Evolutionary conservation across 2,113 vertebrate genomes (phyloP).

Genomic region (Semicossyphus pulcher): DNA sequence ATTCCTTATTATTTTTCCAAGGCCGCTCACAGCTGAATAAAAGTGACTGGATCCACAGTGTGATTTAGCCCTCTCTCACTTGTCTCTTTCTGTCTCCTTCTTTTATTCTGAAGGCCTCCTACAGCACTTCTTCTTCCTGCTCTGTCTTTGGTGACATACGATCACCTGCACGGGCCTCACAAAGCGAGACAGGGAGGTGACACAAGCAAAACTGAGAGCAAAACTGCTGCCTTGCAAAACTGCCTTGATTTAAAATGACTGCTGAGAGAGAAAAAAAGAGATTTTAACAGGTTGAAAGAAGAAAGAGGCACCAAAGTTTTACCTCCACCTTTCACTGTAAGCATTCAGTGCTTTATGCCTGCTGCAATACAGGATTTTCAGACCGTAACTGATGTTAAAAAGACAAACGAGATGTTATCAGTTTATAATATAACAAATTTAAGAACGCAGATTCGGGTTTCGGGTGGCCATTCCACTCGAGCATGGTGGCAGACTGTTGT

Average conservation of each 20-base stretch:
- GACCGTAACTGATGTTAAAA: too few relatives aligned
- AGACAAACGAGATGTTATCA: too few relatives aligned
- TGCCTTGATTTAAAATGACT: constrained; percentile 20
- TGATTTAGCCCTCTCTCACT: not conserved
- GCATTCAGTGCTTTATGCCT: not conserved
- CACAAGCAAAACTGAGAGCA: not conserved
- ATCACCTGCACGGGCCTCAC: constrained; percentile 7
- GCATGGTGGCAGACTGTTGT: too few relatives aligned
- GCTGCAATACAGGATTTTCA: too few relatives aligned
- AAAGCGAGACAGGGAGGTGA: not conserved
- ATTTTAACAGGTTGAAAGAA: not conserved
- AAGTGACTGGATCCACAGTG: not conserved
- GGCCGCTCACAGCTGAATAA: constrained; percentile 3
- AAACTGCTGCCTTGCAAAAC: not conserved
- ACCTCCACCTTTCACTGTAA: not conserved
- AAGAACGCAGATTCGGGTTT: too few relatives aligned
- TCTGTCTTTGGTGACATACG: not conserved
- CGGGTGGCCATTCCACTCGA: too few relatives aligned
- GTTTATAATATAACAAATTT: too few relatives aligned
- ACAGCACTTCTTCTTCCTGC: not conserved
- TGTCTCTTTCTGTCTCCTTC: not conserved
- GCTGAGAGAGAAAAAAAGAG: not conserved
- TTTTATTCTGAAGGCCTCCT: not conserved
- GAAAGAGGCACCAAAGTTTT: not conserved
- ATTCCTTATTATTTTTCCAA: not conserved